Base-by-base conservation (phyloP, 2,888 invertebrate genomes). In the Pilophorus perplexus region DNA sequence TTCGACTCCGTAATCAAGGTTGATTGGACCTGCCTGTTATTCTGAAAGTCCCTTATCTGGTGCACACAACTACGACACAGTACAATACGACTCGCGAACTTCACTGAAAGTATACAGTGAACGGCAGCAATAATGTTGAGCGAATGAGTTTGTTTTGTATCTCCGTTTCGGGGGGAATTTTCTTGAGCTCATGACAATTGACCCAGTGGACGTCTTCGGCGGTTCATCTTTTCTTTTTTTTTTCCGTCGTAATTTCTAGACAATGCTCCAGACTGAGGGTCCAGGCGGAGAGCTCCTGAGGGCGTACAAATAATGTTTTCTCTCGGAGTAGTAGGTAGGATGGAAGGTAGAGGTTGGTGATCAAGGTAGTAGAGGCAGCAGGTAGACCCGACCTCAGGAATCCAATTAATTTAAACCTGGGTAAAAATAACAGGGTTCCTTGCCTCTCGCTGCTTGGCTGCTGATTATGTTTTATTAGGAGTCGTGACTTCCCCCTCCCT, bases 341-440 rank as follows among this genome's bases (percentile, higher is more conserved):
- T 40, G 64, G 42, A 22, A 28, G 64, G 54, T 62, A 52, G 50
- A 67, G 25, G 40, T 67, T 60, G 54, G 62, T 55, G 46, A 59
- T 48, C 67, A 62, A 42, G 64, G 54, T 67, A 67, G 67, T 67
- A 67, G 64, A 52, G 23, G 37, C 54, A 59, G 50, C 66, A 66
- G 68, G 68, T 66, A 66, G 66, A 60, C 68, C 67, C 67, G 57
- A 67, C 69, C 70, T 67, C 68, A 67, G 70, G 73, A 75, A 77
- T 75, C 76, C 76, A 76, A 77, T 77, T 77, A 77, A 77, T 77
- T 76, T 77, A 75, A 75, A 73, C 72, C 75, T 75, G 75, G 74
- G 71, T 73, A 76, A 77, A 77, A 77, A 77, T 77, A 77, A 77
- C 75, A 77, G 77, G 76, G 75, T 75, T 74, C 66, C 66, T 64